Conservation (phyloP, 92 coral and sea anemone species). For the Phymanthus crucifer region DNA sequence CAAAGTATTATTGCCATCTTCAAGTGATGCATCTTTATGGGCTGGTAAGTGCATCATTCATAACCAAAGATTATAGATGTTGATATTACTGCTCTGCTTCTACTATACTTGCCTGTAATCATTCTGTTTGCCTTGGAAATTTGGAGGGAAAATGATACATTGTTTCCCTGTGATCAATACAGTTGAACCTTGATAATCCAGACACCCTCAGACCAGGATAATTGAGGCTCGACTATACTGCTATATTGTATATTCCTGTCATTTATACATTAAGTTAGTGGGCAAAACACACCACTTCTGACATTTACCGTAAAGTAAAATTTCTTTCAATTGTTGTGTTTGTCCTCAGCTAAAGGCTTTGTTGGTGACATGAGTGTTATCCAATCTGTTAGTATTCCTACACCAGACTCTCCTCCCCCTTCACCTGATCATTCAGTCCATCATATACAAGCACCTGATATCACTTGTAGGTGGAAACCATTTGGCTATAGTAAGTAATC, state of each 20-base stretch:
- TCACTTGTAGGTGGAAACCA: conserved; percentile 37
- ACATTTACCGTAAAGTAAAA: neutral
- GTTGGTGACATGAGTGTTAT: conserved; percentile 31
- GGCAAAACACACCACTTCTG: too few species aligned
- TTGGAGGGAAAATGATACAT: too few species aligned
- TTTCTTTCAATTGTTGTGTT: neutral
- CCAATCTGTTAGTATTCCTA: conserved; percentile 27
- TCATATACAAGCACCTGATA: conserved; percentile 24
- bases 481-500: conserved; percentile 32
- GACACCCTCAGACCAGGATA: too few species aligned
- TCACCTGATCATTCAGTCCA: neutral
- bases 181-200: too few species aligned
- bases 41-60: conserved; percentile 27
- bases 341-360: conserved; percentile 14
- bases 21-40: conserved; percentile 22
- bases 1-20: conserved; percentile 30
- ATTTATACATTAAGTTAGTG: too few species aligned
- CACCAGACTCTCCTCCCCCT: neutral
- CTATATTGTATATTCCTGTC: too few species aligned
- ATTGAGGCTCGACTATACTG: too few species aligned
- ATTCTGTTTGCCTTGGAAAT: too few species aligned
- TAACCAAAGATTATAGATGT: too few species aligned
- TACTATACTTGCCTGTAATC: too few species aligned
- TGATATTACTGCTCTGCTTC: too few species aligned
- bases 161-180: too few species aligned